phyloP scores from a whole-genome alignment of 2,797 vertebrate species.

The Pseudochaenichthys georgianus region DNA sequence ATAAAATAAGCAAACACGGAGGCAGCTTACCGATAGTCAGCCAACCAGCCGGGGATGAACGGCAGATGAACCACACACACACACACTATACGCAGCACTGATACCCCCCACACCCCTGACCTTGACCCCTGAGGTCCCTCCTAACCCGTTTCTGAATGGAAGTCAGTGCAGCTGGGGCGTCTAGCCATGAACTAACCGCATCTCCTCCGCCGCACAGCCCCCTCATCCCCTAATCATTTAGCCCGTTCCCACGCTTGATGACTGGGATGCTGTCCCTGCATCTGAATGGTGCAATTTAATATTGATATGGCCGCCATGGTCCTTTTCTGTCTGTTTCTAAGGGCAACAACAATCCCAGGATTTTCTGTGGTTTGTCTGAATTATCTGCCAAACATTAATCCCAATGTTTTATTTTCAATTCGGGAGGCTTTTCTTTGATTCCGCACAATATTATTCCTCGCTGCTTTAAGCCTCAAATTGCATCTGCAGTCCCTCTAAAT shows the following conservation, averaged over 20 bases:
- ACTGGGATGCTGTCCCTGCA: constrained; percentile 53
- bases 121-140: constrained; percentile 86
- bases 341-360: constrained; percentile 31
- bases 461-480: constrained; percentile 35
- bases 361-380: constrained; percentile 23
- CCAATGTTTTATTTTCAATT: constrained; percentile 25
- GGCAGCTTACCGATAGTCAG: constrained; percentile 60
- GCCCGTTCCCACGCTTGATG: constrained; percentile 78
- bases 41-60: constrained; percentile 65
- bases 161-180: constrained; percentile 86
- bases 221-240: constrained; percentile 65
- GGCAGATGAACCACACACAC: constrained; percentile 45
- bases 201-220: constrained; percentile 60
- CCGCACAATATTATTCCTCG: constrained; percentile 12
- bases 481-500: constrained; percentile 43
- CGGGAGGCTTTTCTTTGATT: constrained; percentile 18
- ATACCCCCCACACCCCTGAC: constrained; percentile 78
- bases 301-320: constrained; percentile 63
- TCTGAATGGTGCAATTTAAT: constrained; percentile 68
- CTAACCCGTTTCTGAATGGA: constrained; percentile 86
- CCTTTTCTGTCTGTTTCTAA: constrained; percentile 37
- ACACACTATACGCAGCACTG: constrained; percentile 4
- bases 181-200: constrained; percentile 79
- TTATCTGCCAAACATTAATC: constrained; percentile 17
- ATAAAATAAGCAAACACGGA: constrained; percentile 83